Evolutionary conservation across 2,797 vertebrate species (phyloP), one percentile per base, ranked within the genome.

Genomic region (Halcyon smyrnensis): DNA sequence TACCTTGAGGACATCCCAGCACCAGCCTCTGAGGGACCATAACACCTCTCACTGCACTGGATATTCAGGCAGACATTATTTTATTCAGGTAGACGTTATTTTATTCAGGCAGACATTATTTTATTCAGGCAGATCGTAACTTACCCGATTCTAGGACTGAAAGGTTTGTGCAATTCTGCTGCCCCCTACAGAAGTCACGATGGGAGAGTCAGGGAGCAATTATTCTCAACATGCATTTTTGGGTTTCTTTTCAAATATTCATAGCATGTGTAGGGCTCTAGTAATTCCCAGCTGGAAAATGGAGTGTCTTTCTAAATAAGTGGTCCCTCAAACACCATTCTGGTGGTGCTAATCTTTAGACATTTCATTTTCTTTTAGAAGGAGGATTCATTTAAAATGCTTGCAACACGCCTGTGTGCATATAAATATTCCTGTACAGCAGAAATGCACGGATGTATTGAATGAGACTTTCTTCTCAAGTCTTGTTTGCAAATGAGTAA

Each of bases 181-280:
- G 92, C 91, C 94, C 93, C 73, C 92, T 91, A 36, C 54, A 84
- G 92, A 88, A 50, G 2, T 11, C 8, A 10, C 13, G 46, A 27
- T 36, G 27, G 45, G 21, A 85, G 16, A 85, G 27, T 19, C 5
- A 0, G 23, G 28, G 15, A 78, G 37, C 41, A 75, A 85, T 12
- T 32, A 21, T 14, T 73, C 9, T 14, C 11, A 12, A 5, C 2
- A 1, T 1, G 5, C 23, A 60, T 9, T 34, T 68, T 43, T 15
- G 0, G 16, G 45, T 63, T 69, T 67, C n/a, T 73, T 54, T 13
- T 54, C n/a, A 43, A 36, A 41, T 17, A 24, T n/a, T 28, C 15
- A 3, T 27, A 25, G 8, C 0, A 0, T 18, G 8, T 28, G 2
- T 0, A 62, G 63, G 18, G 54, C 10, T 84, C 34, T 62, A 41